A percentile compares a stretch with the other conserved stretches of the same genome.
Evolutionary conservation across 2,797 vertebrate genomes (phyloP).

Genomic region (Rhinella marina): DNA sequence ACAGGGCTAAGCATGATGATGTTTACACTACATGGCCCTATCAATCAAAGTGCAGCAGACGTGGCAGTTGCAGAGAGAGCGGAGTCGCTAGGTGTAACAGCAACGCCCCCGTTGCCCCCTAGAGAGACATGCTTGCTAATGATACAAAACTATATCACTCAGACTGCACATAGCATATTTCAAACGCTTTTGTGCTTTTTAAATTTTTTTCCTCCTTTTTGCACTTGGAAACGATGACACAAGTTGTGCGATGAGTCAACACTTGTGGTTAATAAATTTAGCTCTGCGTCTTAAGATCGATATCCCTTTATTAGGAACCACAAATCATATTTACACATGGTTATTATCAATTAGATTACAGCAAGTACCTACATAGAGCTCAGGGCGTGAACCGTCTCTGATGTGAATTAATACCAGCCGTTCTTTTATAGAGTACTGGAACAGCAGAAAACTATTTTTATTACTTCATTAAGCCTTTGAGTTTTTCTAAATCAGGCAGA

Average conservation of each 20-base stretch:
- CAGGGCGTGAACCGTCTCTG: neutral
- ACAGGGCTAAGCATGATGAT: too few species aligned
- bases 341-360: slow-evolving; percentile 48
- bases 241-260: slow-evolving; percentile 25
- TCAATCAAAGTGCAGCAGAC: too few species aligned
- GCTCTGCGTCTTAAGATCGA: slow-evolving; percentile 38
- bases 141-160: neutral
- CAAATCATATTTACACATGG: slow-evolving; percentile 58
- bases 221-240: slow-evolving; percentile 10
- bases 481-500: neutral
- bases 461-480: neutral
- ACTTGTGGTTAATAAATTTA: slow-evolving; percentile 35
- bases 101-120: too few species aligned
- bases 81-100: too few species aligned
- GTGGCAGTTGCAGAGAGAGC: too few species aligned
- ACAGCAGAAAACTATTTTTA: neutral
- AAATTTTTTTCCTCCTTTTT: too few species aligned
- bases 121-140: neutral
- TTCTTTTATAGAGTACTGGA: neutral
- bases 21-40: too few species aligned
- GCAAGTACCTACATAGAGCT: slow-evolving; percentile 22
- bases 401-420: slow-evolving; percentile 5
- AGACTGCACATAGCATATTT: neutral
- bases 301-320: slow-evolving; percentile 53
- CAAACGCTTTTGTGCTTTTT: too few species aligned